Conservation (phyloP, 2,888 invertebrate species). For the Ophioninae sp. region DNA sequence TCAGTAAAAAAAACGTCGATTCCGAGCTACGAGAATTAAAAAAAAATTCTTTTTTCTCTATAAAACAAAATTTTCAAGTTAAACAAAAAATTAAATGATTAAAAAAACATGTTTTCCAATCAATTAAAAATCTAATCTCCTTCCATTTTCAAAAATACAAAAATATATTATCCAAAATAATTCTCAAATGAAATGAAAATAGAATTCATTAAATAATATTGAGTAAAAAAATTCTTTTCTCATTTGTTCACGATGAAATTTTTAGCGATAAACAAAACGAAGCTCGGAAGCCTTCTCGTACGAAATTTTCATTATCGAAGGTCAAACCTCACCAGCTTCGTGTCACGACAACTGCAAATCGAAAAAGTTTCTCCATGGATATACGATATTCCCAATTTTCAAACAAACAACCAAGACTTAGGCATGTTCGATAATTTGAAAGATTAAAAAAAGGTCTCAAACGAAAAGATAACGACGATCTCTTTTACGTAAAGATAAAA, state of each 20-base stretch:
- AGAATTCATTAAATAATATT: too few relatives aligned
- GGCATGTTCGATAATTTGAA: constrained; percentile 63
- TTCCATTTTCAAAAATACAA: too few relatives aligned
- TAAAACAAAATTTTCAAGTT: too few relatives aligned
- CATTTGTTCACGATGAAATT: background rate
- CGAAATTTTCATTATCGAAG: background rate
- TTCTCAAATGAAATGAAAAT: too few relatives aligned
- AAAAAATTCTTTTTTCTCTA: too few relatives aligned
- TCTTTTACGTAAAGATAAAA: constrained; percentile 61
- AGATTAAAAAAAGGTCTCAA: constrained; percentile 34
- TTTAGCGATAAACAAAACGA: background rate
- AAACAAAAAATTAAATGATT: too few relatives aligned
- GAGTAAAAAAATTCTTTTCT: background rate
- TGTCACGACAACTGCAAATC: background rate
- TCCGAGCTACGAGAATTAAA: too few relatives aligned
- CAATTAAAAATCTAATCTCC: too few relatives aligned
- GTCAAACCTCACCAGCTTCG: background rate
- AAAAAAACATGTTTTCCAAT: too few relatives aligned
- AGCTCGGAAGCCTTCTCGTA: background rate
- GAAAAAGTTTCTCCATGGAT: constrained; percentile 16
- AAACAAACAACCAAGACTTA: constrained; percentile 58
- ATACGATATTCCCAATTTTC: constrained; percentile 16
- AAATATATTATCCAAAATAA: too few relatives aligned
- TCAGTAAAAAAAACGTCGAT: too few relatives aligned
- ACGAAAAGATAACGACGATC: constrained; percentile 39